Percentiles rank a stretch among this genome's conserved stretches.
Conservation (phyloP, 2,888 invertebrate genomes). For the Hemistola chrysoprasaria region DNA sequence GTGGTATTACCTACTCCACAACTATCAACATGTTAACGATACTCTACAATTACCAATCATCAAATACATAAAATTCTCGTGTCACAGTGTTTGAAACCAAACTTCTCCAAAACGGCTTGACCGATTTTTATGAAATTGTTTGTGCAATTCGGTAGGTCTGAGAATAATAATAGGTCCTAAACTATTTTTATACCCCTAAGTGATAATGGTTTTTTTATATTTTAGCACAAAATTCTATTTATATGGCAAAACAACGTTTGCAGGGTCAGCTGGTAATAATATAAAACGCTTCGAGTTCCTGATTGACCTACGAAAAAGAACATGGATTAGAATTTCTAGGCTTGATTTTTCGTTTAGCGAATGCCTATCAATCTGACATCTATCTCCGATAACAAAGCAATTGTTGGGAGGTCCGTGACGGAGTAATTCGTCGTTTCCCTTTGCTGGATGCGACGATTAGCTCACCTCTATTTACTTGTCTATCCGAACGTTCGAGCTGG, state of each 20-base stretch:
- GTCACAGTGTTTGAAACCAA: no score
- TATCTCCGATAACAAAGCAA: constrained; percentile 72
- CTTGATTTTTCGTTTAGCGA: constrained; percentile 22
- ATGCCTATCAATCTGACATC: constrained; percentile 47
- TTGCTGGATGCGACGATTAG: constrained; percentile 77
- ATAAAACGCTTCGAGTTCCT: constrained; percentile 11
- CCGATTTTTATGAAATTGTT: no score
- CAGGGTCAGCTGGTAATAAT: no score
- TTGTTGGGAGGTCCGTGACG: constrained; percentile 72
- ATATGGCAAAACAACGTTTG: no score
- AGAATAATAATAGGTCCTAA: no score
- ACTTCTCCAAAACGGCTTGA: no score
- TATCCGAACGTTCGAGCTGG: constrained; percentile 66
- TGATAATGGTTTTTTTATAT: no score
- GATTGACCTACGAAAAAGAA: background rate
- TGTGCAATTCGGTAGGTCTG: no score
- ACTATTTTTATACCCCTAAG: no score
- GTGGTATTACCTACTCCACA: constrained; percentile 31
- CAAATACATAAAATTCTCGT: no score
- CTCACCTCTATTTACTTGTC: constrained; percentile 79
- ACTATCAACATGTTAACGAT: constrained; percentile 21
- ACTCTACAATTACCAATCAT: constrained; percentile 7
- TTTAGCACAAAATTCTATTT: no score
- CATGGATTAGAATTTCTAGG: constrained; percentile 21
- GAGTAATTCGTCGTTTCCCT: constrained; percentile 80